These are phyloP conservation scores for Otus sunia DNA, from an alignment of 2,113 vertebrate species.

Conservation along the genomic window DNA sequence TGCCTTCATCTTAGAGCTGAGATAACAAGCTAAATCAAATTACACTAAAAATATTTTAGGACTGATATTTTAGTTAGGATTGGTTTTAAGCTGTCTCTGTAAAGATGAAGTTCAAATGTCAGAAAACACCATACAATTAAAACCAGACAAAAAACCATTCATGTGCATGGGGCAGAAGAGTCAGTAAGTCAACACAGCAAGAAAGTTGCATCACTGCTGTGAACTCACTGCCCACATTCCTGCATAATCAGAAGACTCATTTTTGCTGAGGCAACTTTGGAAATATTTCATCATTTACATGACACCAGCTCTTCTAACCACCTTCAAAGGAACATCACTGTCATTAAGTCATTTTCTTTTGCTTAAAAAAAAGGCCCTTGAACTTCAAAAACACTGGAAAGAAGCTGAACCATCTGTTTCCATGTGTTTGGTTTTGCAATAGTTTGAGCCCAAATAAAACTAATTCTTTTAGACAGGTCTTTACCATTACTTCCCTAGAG, in stretches of 20 bases:
- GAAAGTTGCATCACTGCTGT: neutral
- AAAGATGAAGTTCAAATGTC: neutral
- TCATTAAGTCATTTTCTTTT: neutral
- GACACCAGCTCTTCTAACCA: neutral
- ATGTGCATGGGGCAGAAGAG: neutral
- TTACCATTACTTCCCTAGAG: neutral
- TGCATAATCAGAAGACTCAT: neutral
- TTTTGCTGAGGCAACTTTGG: slow-evolving; percentile 42
- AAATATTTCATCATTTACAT: slow-evolving; percentile 2
- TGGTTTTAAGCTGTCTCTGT: neutral
- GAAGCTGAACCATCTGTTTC: neutral
- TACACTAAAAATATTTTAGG: neutral
- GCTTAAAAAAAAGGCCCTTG: neutral
- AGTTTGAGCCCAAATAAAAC: neutral
- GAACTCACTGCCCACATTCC: slow-evolving; percentile 20
- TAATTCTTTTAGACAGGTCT: neutral
- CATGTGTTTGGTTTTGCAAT: neutral
- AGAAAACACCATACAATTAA: neutral
- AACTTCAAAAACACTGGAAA: slow-evolving; percentile 9
- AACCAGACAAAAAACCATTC: neutral
- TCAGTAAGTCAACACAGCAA: neutral
- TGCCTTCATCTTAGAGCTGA: neutral
- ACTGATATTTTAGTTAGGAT: neutral
- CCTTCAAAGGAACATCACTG: neutral
- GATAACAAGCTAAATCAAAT: neutral